Conservation (phyloP, 1,140 invertebrate genomes). For the Zaprionus taronus region DNA sequence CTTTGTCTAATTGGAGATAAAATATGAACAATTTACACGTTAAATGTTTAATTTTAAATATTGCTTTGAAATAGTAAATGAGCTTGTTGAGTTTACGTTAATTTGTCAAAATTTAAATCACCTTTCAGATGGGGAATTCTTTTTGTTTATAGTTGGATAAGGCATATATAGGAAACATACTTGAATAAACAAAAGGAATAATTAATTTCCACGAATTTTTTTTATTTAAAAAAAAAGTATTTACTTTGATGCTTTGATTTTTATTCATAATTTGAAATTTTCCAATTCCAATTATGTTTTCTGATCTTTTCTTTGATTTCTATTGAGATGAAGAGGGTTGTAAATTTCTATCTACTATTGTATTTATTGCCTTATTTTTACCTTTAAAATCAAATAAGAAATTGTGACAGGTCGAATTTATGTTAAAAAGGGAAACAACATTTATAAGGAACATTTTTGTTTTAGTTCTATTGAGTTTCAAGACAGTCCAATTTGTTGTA, state of each 20-base stretch:
- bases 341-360: too few relatives aligned
- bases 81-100: background rate
- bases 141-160: background rate
- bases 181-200: background rate
- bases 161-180: background rate
- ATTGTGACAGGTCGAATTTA: background rate
- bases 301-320: background rate
- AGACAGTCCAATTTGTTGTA: background rate
- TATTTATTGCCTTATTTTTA: too few relatives aligned
- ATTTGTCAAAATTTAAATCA: background rate
- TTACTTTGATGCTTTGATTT: background rate
- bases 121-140: background rate
- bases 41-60: background rate
- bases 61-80: background rate
- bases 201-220: background rate
- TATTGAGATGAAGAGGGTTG: background rate
- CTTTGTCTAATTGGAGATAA: background rate
- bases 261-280: background rate
- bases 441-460: background rate
- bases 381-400: background rate
- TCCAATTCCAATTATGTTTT: background rate
- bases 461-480: background rate
- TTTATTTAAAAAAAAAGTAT: too few relatives aligned
- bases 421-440: background rate
- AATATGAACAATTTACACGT: background rate